Conservation (phyloP, 2,888 invertebrate species). For the Phyllotreta striolata region DNA sequence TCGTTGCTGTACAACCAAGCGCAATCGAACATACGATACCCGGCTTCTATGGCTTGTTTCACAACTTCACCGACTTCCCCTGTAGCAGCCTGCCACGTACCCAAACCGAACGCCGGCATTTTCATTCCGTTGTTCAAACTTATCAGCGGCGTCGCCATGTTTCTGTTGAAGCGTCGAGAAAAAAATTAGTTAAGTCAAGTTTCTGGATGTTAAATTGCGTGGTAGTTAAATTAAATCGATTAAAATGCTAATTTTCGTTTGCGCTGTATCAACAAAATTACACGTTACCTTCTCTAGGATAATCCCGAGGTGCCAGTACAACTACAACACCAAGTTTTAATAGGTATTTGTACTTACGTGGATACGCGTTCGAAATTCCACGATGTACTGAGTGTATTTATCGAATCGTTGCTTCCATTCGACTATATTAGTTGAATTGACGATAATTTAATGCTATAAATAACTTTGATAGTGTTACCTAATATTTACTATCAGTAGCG, state of each 20-base stretch:
- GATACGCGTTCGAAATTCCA: too few species aligned
- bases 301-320: slow-evolving; percentile 5
- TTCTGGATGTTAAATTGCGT: background rate
- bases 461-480: too few species aligned
- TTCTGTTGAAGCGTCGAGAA: background rate
- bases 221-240: slow-evolving; percentile 16
- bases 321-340: slow-evolving; percentile 14
- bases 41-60: slow-evolving; percentile 77
- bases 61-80: slow-evolving; percentile 75
- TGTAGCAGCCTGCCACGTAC: slow-evolving; percentile 69
- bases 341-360: slow-evolving; percentile 3
- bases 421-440: too few species aligned
- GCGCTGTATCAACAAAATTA: slow-evolving; percentile 12
- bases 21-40: slow-evolving; percentile 84
- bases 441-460: too few species aligned
- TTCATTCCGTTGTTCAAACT: slow-evolving; percentile 70
- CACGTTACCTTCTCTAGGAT: slow-evolving; percentile 17
- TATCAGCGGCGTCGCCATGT: slow-evolving; percentile 61
- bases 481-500: too few species aligned
- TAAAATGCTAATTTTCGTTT: slow-evolving; percentile 17
- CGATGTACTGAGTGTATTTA: too few species aligned
- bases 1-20: slow-evolving; percentile 78
- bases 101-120: slow-evolving; percentile 77
- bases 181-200: background rate
- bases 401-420: too few species aligned